Percentiles rank a stretch among this genome's conserved stretches.
These are phyloP conservation scores for Tor tambroides DNA, from an alignment of 2,113 vertebrate genomes.

Conservation along the genomic window DNA sequence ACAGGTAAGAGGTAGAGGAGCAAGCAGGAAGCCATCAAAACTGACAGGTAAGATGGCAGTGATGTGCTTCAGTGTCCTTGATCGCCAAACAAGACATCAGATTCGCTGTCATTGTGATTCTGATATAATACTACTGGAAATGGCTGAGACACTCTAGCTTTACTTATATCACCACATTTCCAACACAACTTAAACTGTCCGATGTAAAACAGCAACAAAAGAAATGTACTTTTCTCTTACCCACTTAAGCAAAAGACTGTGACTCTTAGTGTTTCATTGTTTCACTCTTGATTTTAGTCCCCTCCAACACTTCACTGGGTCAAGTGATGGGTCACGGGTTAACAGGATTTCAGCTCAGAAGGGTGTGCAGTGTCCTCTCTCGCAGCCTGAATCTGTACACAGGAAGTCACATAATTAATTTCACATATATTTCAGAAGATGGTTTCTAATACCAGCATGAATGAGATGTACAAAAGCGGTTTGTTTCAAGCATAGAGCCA, in stretches of 20 bases:
- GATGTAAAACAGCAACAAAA: not conserved
- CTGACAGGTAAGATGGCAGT: constrained; percentile 42
- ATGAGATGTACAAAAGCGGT: too few relatives aligned
- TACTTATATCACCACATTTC: not conserved
- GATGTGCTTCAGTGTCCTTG: constrained; percentile 36
- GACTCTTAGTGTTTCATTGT: constrained; percentile 55
- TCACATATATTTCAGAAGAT: too few relatives aligned
- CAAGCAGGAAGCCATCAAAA: constrained; percentile 36
- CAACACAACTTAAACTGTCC: not conserved
- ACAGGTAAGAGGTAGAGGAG: not conserved
- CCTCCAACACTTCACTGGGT: constrained; percentile 57
- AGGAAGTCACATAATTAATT: too few relatives aligned
- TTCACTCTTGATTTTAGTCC: constrained; percentile 52
- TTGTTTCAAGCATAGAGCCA: too few relatives aligned
- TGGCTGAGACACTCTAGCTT: not conserved
- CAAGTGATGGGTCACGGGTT: constrained; percentile 62
- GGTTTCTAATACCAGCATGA: too few relatives aligned
- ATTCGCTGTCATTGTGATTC: not conserved
- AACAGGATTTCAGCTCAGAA: constrained; percentile 57
- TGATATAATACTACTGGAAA: not conserved
- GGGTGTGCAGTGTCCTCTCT: constrained; percentile 10
- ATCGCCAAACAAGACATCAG: not conserved
- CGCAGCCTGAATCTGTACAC: too few relatives aligned
- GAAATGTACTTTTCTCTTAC: constrained; percentile 12
- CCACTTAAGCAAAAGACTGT: constrained; percentile 38